These are phyloP conservation scores for Hippocampus barbouri DNA, from an alignment of 2,113 vertebrate species.

Conservation along the genomic window DNA sequence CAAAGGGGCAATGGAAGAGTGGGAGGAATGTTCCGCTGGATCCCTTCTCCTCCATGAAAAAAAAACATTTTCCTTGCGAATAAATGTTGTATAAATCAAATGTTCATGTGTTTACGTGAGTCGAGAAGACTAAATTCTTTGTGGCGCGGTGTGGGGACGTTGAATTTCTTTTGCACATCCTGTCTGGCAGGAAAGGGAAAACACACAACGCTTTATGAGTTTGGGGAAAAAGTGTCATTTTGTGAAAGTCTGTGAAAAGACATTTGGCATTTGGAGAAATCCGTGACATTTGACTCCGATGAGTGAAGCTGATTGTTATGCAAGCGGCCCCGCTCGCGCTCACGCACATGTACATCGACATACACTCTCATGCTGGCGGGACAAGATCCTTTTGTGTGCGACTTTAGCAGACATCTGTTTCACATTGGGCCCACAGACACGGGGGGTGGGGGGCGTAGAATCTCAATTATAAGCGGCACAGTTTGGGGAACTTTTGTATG, in stretches of 20 bases:
- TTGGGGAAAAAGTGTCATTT: background rate
- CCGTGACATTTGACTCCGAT: slow-evolving; percentile 65
- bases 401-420: slow-evolving; percentile 65
- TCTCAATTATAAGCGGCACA: slow-evolving; percentile 16
- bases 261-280: slow-evolving; percentile 23
- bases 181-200: slow-evolving; percentile 6
- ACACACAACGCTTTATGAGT: background rate
- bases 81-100: background rate
- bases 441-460: slow-evolving; percentile 22
- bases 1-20: background rate
- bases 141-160: background rate
- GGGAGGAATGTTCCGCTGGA: slow-evolving; percentile 5
- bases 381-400: slow-evolving; percentile 28
- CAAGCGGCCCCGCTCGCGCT: slow-evolving; percentile 16
- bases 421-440: slow-evolving; percentile 48
- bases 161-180: background rate
- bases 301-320: slow-evolving; percentile 56
- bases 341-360: slow-evolving; percentile 2
- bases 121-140: background rate
- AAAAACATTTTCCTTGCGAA: background rate
- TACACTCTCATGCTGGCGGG: slow-evolving; percentile 20
- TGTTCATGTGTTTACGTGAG: background rate
- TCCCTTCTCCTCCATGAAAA: background rate
- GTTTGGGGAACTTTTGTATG: slow-evolving; percentile 25
- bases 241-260: background rate